Conservation (phyloP, 1,140 invertebrate genomes). For the Leucophenga varia region DNA sequence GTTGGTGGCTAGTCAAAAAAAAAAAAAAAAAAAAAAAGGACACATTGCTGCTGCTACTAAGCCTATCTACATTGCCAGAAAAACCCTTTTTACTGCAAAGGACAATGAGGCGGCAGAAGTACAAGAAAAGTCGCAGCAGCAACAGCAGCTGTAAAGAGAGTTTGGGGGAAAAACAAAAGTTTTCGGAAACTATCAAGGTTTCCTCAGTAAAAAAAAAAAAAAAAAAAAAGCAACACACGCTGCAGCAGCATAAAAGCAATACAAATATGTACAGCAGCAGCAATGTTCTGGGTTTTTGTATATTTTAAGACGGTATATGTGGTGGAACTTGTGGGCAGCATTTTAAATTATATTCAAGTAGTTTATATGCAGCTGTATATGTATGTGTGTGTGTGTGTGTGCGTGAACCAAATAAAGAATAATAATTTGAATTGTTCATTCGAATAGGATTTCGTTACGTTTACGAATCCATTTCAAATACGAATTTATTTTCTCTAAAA, state of each 20-base stretch:
- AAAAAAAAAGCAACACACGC: too few species aligned
- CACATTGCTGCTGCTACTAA: too few species aligned
- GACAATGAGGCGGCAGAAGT: not conserved
- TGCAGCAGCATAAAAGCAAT: too few species aligned
- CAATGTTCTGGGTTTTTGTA: too few species aligned
- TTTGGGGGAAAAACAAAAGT: not conserved
- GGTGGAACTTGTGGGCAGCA: not conserved
- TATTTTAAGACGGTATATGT: too few species aligned
- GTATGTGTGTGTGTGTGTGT: conserved; percentile 21
- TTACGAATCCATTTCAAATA: conserved; percentile 54
- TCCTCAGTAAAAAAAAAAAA: not conserved
- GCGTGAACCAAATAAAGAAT: conserved; percentile 7
- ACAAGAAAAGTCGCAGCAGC: not conserved
- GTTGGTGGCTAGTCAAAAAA: too few species aligned
- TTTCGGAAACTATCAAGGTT: conserved; percentile 7
- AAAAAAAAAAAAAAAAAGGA: too few species aligned
- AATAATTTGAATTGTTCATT: conserved; percentile 51
- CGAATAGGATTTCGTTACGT: conserved; percentile 34
- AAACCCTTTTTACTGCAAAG: too few species aligned
- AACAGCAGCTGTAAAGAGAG: too few species aligned
- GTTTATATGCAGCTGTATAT: conserved; percentile 14
- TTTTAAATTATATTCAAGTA: conserved; percentile 5
- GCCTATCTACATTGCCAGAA: not conserved
- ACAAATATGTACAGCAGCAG: not conserved
- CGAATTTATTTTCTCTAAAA: conserved; percentile 53